Percentiles rank a stretch among this genome's conserved stretches.
Conservation (phyloP, 2,888 invertebrate genomes). For the Eupithecia exiguata region DNA sequence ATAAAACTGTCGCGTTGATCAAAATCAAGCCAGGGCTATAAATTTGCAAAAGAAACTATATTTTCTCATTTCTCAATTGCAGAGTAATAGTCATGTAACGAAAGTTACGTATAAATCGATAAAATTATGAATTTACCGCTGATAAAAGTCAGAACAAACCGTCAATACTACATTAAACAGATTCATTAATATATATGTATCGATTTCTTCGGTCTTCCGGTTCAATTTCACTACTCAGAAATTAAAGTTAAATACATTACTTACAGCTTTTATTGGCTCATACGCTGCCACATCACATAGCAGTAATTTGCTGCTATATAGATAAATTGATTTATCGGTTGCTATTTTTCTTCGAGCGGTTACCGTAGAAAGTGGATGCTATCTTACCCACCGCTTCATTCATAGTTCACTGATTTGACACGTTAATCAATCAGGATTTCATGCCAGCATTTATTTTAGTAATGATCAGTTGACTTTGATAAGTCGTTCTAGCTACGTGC, state of each 20-base stretch:
- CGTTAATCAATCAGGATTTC: conserved; percentile 59
- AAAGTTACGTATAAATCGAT: conserved; percentile 43
- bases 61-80: conserved; percentile 1
- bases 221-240: conserved; percentile 66
- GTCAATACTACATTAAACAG: conserved; percentile 61
- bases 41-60: background rate
- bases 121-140: conserved; percentile 52
- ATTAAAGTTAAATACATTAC: conserved; percentile 59
- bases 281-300: conserved; percentile 48
- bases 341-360: conserved; percentile 61
- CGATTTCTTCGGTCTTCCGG: conserved; percentile 74
- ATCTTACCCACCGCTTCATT: conserved; percentile 52
- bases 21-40: background rate
- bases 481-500: conserved; percentile 24
- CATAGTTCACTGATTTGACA: conserved; percentile 65
- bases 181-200: conserved; percentile 52
- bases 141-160: conserved; percentile 44
- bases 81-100: conserved; percentile 17
- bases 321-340: conserved; percentile 60
- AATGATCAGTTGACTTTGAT: conserved; percentile 30
- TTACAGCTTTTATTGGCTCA: conserved; percentile 52
- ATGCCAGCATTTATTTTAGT: conserved; percentile 32
- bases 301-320: conserved; percentile 59
- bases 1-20: background rate
- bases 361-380: conserved; percentile 66